These are phyloP conservation scores for Lytechinus pictus DNA, from an alignment of 35 echinoderm and acorn worm genomes.

Conservation along the genomic window DNA sequence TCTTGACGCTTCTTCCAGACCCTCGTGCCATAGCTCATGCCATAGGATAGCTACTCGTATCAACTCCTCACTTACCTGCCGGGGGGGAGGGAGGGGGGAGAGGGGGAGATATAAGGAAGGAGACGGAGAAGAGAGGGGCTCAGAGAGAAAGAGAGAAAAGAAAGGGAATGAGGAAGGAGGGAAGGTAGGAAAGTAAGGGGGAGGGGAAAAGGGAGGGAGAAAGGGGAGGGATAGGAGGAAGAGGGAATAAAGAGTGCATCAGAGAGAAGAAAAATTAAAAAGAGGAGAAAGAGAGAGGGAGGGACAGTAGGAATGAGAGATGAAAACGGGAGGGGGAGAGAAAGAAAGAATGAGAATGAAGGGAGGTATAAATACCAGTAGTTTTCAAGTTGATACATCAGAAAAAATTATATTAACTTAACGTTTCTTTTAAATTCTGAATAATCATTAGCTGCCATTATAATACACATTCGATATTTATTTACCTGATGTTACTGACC, in stretches of 20 bases:
- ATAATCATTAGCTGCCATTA: too few species aligned
- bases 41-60: conserved; percentile 96
- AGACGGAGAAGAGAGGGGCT: neutral
- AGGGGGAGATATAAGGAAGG: neutral
- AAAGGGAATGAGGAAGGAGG: neutral
- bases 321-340: neutral
- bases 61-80: conserved; percentile 92
- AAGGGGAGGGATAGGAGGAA: neutral
- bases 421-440: too few species aligned
- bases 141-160: neutral
- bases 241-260: neutral
- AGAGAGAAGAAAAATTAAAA: neutral
- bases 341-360: neutral
- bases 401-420: too few species aligned
- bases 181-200: neutral
- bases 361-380: too few species aligned
- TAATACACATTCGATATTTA: too few species aligned
- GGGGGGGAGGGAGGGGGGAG: too few species aligned
- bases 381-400: too few species aligned
- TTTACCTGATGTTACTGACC: too few species aligned
- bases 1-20: conserved; percentile 94
- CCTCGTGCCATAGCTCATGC: conserved; percentile 99
- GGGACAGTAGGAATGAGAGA: neutral
- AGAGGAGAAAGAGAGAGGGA: neutral
- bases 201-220: neutral